Percentiles rank a stretch among this genome's conserved stretches.
phyloP scores from a whole-genome alignment of 1,140 invertebrate genomes.

The Phymastichus coffea region DNA sequence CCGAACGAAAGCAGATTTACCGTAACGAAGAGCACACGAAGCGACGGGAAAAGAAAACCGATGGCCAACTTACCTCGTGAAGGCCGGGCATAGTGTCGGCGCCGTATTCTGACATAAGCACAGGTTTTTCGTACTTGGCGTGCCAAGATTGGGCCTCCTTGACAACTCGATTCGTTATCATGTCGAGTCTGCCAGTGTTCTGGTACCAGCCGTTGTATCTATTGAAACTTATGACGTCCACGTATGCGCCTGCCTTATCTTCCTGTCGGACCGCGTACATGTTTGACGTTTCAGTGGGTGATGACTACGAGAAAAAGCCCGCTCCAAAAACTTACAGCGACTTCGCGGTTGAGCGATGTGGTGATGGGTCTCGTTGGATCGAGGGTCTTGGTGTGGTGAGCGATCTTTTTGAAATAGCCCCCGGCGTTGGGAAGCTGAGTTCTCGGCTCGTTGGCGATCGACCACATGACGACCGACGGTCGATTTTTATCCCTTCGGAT shows the following conservation, averaged over 20 bases:
- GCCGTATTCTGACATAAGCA: constrained; percentile 93
- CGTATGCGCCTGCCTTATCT: constrained; percentile 48
- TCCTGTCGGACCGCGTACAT: constrained; percentile 43
- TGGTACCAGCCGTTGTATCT: constrained; percentile 93
- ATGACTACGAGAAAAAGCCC: no score
- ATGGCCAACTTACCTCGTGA: constrained; percentile 57
- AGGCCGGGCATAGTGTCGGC: constrained; percentile 88
- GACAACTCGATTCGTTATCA: constrained; percentile 71
- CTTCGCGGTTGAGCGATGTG: constrained; percentile 59
- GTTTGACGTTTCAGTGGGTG: neutral
- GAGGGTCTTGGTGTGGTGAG: constrained; percentile 65
- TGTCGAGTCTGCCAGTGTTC: constrained; percentile 76
- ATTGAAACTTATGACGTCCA: constrained; percentile 94
- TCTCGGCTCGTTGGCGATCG: constrained; percentile 90
- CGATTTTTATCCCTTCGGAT: constrained; percentile 90
- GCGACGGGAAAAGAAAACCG: neutral
- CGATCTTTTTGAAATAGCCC: constrained; percentile 84
- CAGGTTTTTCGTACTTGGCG: constrained; percentile 80
- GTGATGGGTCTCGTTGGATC: constrained; percentile 83
- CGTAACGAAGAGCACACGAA: neutral
- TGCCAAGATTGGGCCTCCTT: constrained; percentile 79
- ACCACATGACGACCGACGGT: constrained; percentile 94
- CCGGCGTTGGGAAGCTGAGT: constrained; percentile 67
- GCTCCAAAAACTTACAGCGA: constrained; percentile 53
- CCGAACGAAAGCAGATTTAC: neutral